Evolutionary conservation across 1,140 invertebrate species (phyloP).

Genomic region (Coenobita brevimanus): DNA sequence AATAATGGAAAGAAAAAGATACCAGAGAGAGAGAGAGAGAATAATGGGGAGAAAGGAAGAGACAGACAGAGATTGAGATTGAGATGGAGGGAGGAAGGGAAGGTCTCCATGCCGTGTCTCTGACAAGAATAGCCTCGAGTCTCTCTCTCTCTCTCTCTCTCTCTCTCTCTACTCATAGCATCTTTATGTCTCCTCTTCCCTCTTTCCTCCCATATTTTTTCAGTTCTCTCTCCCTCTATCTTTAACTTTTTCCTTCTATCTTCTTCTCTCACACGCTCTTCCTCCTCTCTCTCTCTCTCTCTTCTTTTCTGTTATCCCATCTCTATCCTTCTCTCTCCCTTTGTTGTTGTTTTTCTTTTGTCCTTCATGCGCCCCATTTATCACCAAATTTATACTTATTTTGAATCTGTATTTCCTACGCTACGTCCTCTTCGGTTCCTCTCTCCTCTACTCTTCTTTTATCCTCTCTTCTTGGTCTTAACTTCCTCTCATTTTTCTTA

Average conservation of each 20-base stretch:
- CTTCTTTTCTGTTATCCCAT: constrained; percentile 23
- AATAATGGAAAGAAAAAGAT: neutral
- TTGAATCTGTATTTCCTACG: no score
- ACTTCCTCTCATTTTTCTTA: neutral
- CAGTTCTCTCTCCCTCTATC: constrained; percentile 7
- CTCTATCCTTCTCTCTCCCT: no score
- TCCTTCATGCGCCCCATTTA: no score
- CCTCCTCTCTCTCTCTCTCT: constrained; percentile 29
- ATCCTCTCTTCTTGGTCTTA: no score
- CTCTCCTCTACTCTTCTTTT: no score
- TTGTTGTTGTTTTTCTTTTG: no score
- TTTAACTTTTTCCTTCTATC: no score
- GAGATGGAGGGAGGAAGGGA: neutral
- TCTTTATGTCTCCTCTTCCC: neutral
- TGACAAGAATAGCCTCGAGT: neutral
- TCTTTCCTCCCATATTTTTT: constrained; percentile 18
- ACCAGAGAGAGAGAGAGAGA: neutral
- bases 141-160: constrained; percentile 7
- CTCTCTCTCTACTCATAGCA: neutral
- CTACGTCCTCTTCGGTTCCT: no score
- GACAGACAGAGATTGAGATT: neutral
- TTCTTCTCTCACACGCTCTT: neutral
- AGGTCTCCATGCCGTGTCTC: neutral
- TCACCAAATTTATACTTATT: no score
- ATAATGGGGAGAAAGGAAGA: neutral